These are phyloP conservation scores for Lamellibrachia columna DNA, from an alignment of 2,888 invertebrate species.

Conservation along the genomic window DNA sequence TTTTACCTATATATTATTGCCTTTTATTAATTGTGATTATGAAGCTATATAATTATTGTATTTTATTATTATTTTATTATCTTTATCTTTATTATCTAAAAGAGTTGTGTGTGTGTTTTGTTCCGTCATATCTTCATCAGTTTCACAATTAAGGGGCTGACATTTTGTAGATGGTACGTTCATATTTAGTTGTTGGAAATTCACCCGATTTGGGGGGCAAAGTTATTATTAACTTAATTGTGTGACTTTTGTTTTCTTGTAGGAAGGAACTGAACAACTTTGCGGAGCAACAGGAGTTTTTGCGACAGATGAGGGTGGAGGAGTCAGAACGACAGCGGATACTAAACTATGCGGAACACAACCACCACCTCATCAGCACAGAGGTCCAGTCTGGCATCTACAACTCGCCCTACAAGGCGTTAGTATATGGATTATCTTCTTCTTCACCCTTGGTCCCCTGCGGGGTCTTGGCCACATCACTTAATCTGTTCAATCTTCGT, in stretches of 20 bases:
- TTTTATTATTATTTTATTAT: too few relatives aligned
- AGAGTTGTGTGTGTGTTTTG: too few relatives aligned
- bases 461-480: conserved; percentile 32
- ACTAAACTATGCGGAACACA: conserved; percentile 54
- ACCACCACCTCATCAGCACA: conserved; percentile 63
- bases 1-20: too few relatives aligned
- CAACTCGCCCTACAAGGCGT: conserved; percentile 59
- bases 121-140: too few relatives aligned
- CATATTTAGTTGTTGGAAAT: too few relatives aligned
- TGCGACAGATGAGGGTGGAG: conserved; percentile 48
- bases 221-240: neutral
- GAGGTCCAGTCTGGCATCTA: conserved; percentile 62
- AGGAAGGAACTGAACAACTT: conserved; percentile 55
- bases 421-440: neutral
- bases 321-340: conserved; percentile 45
- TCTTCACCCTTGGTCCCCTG: neutral
- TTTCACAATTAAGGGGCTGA: too few relatives aligned
- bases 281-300: conserved; percentile 57
- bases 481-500: neutral
- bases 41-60: too few relatives aligned
- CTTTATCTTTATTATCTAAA: too few relatives aligned
- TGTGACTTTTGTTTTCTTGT: neutral
- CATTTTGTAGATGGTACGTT: too few relatives aligned
- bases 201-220: too few relatives aligned
- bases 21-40: too few relatives aligned